Base-by-base conservation (phyloP, 2,888 invertebrate genomes). In the Tricholauxania praeusta region DNA sequence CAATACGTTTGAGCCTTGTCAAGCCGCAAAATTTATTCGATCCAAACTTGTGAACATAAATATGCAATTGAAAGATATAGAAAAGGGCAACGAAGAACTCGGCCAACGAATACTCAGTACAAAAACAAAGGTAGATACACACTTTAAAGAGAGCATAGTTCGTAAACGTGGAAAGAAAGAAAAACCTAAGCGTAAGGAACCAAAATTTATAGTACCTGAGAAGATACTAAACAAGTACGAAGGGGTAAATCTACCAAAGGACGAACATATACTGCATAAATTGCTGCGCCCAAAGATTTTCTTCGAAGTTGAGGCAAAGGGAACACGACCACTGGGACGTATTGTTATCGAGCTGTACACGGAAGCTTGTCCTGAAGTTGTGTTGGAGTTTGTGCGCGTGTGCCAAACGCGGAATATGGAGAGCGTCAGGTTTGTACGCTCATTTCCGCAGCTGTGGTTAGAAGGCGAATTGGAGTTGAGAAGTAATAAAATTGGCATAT, bases 321-420 rank as follows among this genome's bases (percentile, higher is more conserved):
- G 75, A n/a, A 74, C 79, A 3, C 76, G 80, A 0, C 78, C 79
- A 7, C 62, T 82, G 57, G 82, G 81, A 1, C 76, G 77, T 14
- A 75, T 84, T 22, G 71, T 79, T 2, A 72, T 84, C 4, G 79
- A 81, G 55, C 74, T 85, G 1, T 84, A 77, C 71, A 80, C 80
- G 6, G 83, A 84, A 75, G 80, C 82, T 0, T 81, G 81, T 0
- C 85, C 84, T 3, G 78, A 77, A 32, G 79, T 84, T 3, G 82
- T 81, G 6, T 68, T 81, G 52, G 79, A 81, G 53, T 79, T 84
- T 60, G 72, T 83, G 10, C 78, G 79, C n/a, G 67, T 78, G 47
- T 82, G 80, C 15, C 63, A 71, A 19, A 51, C 28, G 8, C 67
- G 74, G 4, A 53, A 60, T 4, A 60, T 62, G 8, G 67, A 78